These are phyloP conservation scores for Hyposmocoma kahamanoa DNA, from an alignment of 1,140 invertebrate species.

Conservation along the genomic window DNA sequence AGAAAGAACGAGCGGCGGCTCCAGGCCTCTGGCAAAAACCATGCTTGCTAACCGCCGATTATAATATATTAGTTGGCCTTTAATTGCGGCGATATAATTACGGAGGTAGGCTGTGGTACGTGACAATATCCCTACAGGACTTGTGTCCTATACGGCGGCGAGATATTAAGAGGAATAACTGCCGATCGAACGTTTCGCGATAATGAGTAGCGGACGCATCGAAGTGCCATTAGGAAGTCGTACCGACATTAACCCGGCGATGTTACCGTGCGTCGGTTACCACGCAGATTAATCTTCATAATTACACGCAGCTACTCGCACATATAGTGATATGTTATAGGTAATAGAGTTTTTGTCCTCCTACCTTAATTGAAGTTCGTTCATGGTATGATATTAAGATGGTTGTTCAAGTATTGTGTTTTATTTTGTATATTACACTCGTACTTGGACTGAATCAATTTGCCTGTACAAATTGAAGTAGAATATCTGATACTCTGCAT, in stretches of 20 bases:
- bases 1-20: conserved; percentile 45
- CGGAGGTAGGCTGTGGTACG: conserved; percentile 51
- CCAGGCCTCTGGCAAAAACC: conserved; percentile 55
- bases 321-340: too few species aligned
- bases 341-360: too few species aligned
- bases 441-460: too few species aligned
- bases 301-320: conserved; percentile 24
- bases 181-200: conserved; percentile 66
- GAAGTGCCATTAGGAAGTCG: conserved; percentile 71
- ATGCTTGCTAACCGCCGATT: conserved; percentile 62
- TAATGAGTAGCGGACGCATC: conserved; percentile 62
- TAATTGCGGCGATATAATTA: conserved; percentile 71
- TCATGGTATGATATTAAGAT: too few species aligned
- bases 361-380: too few species aligned
- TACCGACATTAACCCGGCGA: conserved; percentile 58
- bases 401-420: too few species aligned
- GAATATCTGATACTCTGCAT: too few species aligned
- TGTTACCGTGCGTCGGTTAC: conserved; percentile 42
- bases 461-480: too few species aligned
- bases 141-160: conserved; percentile 33
- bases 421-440: too few species aligned
- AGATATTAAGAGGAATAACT: conserved; percentile 70
- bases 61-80: conserved; percentile 71
- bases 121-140: conserved; percentile 54
- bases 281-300: conserved; percentile 44